Evolutionary conservation across 2,888 invertebrate species (phyloP).

Genomic region (Trichogramma evanescens): DNA sequence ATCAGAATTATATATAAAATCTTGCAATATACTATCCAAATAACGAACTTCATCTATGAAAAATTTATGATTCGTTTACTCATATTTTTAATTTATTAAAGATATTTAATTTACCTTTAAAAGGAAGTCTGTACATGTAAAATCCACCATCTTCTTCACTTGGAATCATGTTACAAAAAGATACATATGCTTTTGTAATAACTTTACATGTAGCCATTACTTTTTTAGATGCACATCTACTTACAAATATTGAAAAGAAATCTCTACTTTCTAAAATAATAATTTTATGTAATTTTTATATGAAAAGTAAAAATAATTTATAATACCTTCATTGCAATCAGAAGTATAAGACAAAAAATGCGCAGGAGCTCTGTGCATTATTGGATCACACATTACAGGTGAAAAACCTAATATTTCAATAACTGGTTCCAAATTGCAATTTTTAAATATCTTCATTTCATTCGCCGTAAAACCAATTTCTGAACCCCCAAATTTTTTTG

Average conservation of each 20-base stretch:
- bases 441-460: constrained; percentile 11
- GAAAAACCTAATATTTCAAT: constrained; percentile 25
- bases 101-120: constrained; percentile 17
- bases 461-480: constrained; percentile 1
- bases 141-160: constrained; percentile 27
- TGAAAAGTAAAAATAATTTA: not conserved
- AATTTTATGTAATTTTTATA: constrained; percentile 2
- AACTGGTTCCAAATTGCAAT: constrained; percentile 7
- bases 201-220: constrained; percentile 25
- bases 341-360: constrained; percentile 23
- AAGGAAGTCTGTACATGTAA: constrained; percentile 25
- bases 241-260: constrained; percentile 22
- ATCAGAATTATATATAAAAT: constrained; percentile 7
- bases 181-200: constrained; percentile 11
- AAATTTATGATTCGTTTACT: not conserved
- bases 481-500: not conserved
- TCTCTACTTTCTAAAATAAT: constrained; percentile 22
- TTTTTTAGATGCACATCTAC: constrained; percentile 18
- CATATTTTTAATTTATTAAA: not conserved
- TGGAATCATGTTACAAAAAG: constrained; percentile 24
- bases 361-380: constrained; percentile 17
- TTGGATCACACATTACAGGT: constrained; percentile 13
- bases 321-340: constrained; percentile 16
- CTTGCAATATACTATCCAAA: not conserved
- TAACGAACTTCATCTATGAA: constrained; percentile 23